Base-by-base conservation (phyloP, 2,888 invertebrate species). In the Melangyna quadrimaculata region DNA sequence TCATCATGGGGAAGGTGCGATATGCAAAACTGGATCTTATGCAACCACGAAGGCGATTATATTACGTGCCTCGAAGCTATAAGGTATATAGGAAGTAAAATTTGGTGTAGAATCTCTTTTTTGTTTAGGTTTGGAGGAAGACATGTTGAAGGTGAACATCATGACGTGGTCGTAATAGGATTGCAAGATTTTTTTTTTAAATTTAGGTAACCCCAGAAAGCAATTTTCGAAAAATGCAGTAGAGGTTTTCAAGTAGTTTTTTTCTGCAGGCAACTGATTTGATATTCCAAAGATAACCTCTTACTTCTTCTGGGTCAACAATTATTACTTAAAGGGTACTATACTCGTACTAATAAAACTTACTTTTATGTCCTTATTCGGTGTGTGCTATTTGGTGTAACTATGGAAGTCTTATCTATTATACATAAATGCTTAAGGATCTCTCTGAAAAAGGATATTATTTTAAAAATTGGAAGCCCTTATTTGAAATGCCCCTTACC, bases 1-100 rank as follows among this genome's bases (percentile, higher is more conserved):
- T 43, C 17, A 17, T 22, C n/a, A 27, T 43, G 29, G 29, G 27
- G 24, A 61, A 72, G 71, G 65, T 77, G 77, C 59, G 77, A 81
- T 81, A 81, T 81, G 81, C 81, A 77, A 81, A 81, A 81, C 59
- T 67, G 71, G 32, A 59, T 48, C 70, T 81, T 81, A 71, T 81
- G 71, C 81, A 77, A 77, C 71, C 24, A 43, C n/a, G 45, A 75
- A 70, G 17, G 51, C 45, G 80, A 75, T 63, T 81, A 63, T 71
- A 51, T 57, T 65, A 65, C 65, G 57, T 72, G 48, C 48, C 65
- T 37, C 3, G 29, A 29, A 65, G 32, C 14, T 37, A 35, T 2
- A 12, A 35, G 5, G 37, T 37, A 22, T 29, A 12, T 19, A 55
- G 61, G 45, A 55, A 65, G 55, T 55, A 45, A 10, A 63, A 40